Evolutionary conservation across 2,113 vertebrate genomes (phyloP), one percentile per base, ranked within the genome.

Genomic region (Rhynchomys soricoides): DNA sequence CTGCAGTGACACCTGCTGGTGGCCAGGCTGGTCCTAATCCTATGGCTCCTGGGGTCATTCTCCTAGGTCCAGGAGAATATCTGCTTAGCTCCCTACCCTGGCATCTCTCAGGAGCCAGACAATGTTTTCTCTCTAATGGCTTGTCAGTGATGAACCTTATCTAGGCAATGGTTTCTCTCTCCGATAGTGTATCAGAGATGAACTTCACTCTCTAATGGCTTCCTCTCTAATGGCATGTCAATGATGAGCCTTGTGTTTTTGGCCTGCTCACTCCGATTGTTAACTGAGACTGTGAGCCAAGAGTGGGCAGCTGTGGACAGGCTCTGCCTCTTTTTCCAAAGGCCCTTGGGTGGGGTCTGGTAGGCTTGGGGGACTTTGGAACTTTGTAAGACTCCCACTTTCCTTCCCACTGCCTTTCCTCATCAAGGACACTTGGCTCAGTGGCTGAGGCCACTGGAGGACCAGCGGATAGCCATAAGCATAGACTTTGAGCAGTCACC

Each of bases 91-190:
- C 29, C 64, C 26, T 6, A 21, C 8, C 7, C 26, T 24, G 93
- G 31, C 15, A 57, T 95, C 89, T 93, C 95, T 85, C 50, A 90
- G 97, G 94, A 96, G 59, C 40, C 73, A 21, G 97, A 87, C 3
- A 0, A 55, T 93, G 45, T 15, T 75, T 75, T 59, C 71, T 89
- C 15, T 55, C 85, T 11, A 7, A 3, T 9, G 34, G 50, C 22
- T 15, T 0, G 5, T 50, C 15, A 9, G 1, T 0, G 4, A 8
- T 0, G 15, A 31, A 24, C 16, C 17, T 15, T 0, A 2, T 16
- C 50, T 0, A 0, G 8, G 68, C 17, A 7, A 48, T 68, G 43
- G 62, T 50, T 68, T 66, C 83, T 66, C 59, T 19, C 59, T 68
- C 83, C 24, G 29, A 50, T 24, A 37, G 62, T 48, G 17, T 48